Conservation (phyloP, 2,113 vertebrate species). For the Dipodomys ordii region DNA sequence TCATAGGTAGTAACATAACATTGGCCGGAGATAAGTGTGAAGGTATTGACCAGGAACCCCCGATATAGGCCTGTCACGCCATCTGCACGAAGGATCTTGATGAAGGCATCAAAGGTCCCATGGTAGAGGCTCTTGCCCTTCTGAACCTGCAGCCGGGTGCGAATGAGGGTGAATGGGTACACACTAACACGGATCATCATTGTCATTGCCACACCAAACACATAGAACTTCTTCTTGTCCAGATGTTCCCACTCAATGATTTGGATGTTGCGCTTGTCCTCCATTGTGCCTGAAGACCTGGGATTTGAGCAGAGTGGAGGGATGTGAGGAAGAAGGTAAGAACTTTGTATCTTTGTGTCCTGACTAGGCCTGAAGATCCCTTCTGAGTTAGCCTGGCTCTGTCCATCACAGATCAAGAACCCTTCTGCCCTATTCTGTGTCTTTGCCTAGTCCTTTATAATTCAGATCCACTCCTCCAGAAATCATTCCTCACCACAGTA, state of each 20-base stretch:
- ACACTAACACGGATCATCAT: conserved; percentile 95
- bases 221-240: conserved; percentile 98
- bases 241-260: conserved; percentile 99
- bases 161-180: conserved; percentile 96
- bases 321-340: neutral
- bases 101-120: conserved; percentile 95
- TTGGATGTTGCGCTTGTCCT: conserved; percentile 93
- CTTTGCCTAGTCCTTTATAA: neutral
- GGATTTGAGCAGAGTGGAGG: neutral
- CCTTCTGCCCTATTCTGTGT: neutral
- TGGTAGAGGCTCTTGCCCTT: conserved; percentile 95
- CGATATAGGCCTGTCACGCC: conserved; percentile 93
- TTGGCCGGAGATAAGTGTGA: conserved; percentile 96
- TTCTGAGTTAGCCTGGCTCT: neutral
- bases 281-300: conserved; percentile 80
- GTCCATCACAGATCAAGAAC: neutral
- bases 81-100: conserved; percentile 93
- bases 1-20: conserved; percentile 98
- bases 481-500: neutral
- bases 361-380: neutral
- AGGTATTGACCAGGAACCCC: conserved; percentile 96
- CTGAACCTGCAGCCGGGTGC: conserved; percentile 96
- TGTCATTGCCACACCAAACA: conserved; percentile 96
- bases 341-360: neutral
- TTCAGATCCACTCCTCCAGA: neutral